A percentile compares a stretch with the other conserved stretches of the same genome.
Evolutionary conservation across 2,797 vertebrate genomes (phyloP).

Genomic region (Epinephelus coioides): DNA sequence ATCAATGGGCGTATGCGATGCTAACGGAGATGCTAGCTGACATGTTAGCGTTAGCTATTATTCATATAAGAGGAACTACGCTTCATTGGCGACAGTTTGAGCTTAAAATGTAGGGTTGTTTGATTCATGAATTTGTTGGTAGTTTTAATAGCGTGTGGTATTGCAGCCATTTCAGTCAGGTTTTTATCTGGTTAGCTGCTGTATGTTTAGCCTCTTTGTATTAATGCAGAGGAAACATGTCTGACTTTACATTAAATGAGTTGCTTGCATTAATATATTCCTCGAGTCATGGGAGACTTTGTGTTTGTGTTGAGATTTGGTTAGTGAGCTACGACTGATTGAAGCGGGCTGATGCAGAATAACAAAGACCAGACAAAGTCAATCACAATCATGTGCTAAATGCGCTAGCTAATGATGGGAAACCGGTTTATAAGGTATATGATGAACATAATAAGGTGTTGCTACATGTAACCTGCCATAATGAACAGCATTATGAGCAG

Average conservation of each 20-base stretch:
- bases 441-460: neutral
- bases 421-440: too few relatives aligned
- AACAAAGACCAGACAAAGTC: neutral
- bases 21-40: slow-evolving; percentile 31
- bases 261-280: too few relatives aligned
- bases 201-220: slow-evolving; percentile 25
- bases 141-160: fast-evolving
- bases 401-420: neutral
- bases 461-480: too few relatives aligned
- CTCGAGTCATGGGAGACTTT: neutral
- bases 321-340: too few relatives aligned
- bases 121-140: neutral
- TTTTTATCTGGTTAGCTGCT: neutral
- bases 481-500: neutral
- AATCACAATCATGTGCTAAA: neutral
- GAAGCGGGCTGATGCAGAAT: neutral
- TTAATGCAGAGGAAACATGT: neutral
- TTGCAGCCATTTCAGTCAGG: neutral
- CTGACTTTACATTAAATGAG: neutral
- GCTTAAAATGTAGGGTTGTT: fast-evolving
- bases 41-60: neutral
- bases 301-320: neutral
- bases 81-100: fast-evolving
- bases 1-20: slow-evolving; percentile 73
- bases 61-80: fast-evolving